Evolutionary conservation across 2,888 invertebrate genomes (phyloP), one percentile per base, ranked within the genome.

Genomic region (Hyalella azteca): DNA sequence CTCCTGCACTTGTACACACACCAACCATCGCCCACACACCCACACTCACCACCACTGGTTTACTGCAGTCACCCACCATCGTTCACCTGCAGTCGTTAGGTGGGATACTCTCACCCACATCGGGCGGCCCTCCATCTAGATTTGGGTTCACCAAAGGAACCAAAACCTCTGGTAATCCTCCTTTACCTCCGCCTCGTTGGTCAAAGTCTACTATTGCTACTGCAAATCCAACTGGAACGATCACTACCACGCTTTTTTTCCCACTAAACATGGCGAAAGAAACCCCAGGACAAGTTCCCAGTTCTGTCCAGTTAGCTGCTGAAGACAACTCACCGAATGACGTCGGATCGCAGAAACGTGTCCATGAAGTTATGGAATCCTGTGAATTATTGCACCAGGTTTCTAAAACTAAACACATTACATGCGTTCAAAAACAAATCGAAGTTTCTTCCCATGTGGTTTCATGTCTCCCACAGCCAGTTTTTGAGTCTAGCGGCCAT

Each of bases 221-320:
- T 0, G 80, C 83, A 36, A 73, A 81, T 3, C 81, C 84, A 7
- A 84, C 79, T 49, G 81, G 81, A 22, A 83, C 83, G 0, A 81
- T 84, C 39, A 84, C 82, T 9, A 84, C 84, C 2, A 84, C 84
- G 9, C 73, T 84, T 2, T 82, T 82, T 26, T 79, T 84, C 19
- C 81, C 78, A 32, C 81, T 84, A 3, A 84, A 84, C 73, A 82
- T 81, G n/a, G 84, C 82, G 29, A 81, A 81, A 41, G 81, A 78
- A 15, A 48, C 81, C 19, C 79, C 79, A 15, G 26, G 82, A 22
- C 73, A 29, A 29, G 54, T 78, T 11, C 32, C 45, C n/a, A 13
- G 32, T n/a, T 45, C 41, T 49, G 49, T 45, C 40, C 15, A 39
- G 39, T 19, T n/a, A n/a, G 13, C 66, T 0, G 22, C 36, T 19